Base-by-base conservation (phyloP, 2,797 vertebrate species). In the Coendou prehensilis region DNA sequence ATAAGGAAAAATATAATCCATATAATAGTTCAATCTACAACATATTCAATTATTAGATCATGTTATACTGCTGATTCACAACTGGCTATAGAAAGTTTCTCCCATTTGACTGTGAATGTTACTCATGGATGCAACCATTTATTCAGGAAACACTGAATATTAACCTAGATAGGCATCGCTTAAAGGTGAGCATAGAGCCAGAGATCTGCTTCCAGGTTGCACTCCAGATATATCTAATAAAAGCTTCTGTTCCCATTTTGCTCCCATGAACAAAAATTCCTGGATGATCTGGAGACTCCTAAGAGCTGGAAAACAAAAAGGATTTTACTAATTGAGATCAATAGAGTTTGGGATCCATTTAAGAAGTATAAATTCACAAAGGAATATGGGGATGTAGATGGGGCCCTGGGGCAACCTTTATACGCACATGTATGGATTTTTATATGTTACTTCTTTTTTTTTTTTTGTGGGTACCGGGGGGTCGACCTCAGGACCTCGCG, bases 261-360 rank as follows among this genome's bases (percentile, higher is more conserved):
- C 20, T 41, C 76, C 41, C 87, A 59, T 37, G 26, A 84, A 59
- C 22, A 73, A 37, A 56, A 6, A 7, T 26, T 92, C 79, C 85
- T 84, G 57, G 28, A 50, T 87, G 83, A 96, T 95, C 50, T 85
- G 69, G 69, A 96, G 75, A 92, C 17, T 82, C 71, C 30, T 83
- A 79, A 89, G 52, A 84, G 95, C 47, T 81, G 56, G 52, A 71
- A 95, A 94, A 93, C 64, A 22, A 23, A 73, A 89, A 86, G 69
- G 93, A 91, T n/a, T 82, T 94, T 92, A 84, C 54, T 85, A 0
- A 90, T 79, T 95, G 97, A 95, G 87, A 79, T 98, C 95, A 96
- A 93, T 26, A 86, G 69, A 50, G 67, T 95, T 93, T 97, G 87
- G 76, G 33, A 73, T 88, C 54, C 71, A 87, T 91, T 98, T 97